Percentiles rank a stretch among this genome's conserved stretches.
These are phyloP conservation scores for Patella vulgata DNA, from an alignment of 1,140 invertebrate species.

Conservation along the genomic window DNA sequence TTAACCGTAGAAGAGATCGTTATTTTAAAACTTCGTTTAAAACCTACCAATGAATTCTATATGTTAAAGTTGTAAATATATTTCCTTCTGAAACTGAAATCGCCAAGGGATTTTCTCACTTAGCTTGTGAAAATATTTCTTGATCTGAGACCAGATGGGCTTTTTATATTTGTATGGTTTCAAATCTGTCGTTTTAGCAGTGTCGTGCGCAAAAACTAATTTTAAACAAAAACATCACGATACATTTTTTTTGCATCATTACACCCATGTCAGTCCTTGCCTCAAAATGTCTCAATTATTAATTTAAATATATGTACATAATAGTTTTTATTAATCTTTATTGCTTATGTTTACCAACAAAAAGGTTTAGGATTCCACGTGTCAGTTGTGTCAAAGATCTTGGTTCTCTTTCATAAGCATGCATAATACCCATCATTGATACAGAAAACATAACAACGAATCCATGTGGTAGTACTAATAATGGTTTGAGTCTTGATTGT, in stretches of 20 bases:
- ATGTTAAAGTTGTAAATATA: no score
- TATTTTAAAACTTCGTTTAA: no score
- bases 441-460: conserved; percentile 43
- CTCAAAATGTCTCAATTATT: neutral
- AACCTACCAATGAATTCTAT: no score
- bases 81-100: no score
- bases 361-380: conserved; percentile 45
- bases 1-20: no score
- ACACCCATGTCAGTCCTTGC: neutral
- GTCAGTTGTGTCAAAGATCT: conserved; percentile 47
- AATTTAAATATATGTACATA: neutral
- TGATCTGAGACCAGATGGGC: no score
- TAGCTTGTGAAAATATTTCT: no score
- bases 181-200: no score
- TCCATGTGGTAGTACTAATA: conserved; percentile 33
- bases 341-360: conserved; percentile 37
- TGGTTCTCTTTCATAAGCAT: conserved; percentile 56
- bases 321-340: conserved; percentile 4
- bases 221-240: no score
- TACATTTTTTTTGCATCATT: neutral
- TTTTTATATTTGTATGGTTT: no score
- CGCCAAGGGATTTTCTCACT: no score
- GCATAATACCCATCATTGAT: conserved; percentile 56
- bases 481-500: conserved; percentile 13
- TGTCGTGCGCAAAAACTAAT: no score